Conservation (phyloP, 2,113 vertebrate species). For the Calcarius ornatus region DNA sequence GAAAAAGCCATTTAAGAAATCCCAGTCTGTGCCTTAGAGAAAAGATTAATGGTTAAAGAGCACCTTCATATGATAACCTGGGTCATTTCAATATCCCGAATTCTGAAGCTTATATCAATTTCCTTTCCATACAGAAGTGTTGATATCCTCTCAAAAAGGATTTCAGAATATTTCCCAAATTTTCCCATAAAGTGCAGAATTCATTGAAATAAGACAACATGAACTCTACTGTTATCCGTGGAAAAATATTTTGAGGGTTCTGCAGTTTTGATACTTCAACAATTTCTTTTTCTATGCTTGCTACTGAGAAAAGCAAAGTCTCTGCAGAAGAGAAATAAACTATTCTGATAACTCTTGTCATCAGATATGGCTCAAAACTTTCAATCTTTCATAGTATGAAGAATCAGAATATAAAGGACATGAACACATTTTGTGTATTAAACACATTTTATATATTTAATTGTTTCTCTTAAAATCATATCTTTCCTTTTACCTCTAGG, state of each 20-base stretch:
- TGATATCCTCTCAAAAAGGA: neutral
- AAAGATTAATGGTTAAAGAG: neutral
- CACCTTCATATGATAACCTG: neutral
- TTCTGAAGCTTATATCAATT: neutral
- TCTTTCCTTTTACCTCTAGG: neutral
- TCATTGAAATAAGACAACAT: neutral
- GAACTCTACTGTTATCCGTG: neutral
- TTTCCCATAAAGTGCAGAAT: neutral
- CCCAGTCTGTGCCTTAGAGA: neutral
- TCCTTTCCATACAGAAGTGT: neutral
- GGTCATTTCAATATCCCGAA: neutral
- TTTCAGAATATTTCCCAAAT: neutral
- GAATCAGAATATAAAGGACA: neutral
- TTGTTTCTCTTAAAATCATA: neutral
- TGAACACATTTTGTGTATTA: neutral
- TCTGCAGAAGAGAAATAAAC: neutral
- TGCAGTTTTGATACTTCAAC: neutral
- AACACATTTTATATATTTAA: neutral
- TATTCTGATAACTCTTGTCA: neutral
- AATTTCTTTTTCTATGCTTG: neutral
- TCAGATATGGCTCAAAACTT: neutral
- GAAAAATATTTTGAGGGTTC: neutral
- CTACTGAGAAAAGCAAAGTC: neutral
- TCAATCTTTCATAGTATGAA: neutral
- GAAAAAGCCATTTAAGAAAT: neutral